Evolutionary conservation across 2,113 vertebrate genomes (phyloP).

Genomic region (Catagonus wagneri): DNA sequence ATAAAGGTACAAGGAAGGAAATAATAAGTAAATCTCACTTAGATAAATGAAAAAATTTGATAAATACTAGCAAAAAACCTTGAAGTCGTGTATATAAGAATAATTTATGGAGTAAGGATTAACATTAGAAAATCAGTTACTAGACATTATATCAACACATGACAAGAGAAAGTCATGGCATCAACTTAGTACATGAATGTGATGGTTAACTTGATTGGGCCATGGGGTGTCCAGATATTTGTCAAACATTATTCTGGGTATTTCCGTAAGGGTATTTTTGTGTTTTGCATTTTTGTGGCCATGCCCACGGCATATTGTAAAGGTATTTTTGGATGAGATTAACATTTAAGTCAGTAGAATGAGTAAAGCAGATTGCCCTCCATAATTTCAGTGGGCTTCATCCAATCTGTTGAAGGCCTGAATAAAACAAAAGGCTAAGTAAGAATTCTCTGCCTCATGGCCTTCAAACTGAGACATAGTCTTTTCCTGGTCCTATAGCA

Average conservation of each 20-base stretch:
- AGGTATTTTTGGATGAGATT: background rate
- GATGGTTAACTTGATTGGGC: background rate
- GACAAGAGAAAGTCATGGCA: background rate
- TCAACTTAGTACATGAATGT: background rate
- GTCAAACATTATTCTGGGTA: background rate
- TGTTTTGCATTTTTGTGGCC: too few relatives aligned
- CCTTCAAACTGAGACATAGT: background rate
- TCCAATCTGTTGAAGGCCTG: background rate
- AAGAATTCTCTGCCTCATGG: background rate
- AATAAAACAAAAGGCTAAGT: background rate
- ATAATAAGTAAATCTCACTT: background rate
- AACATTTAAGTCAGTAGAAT: background rate
- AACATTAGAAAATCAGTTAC: conserved; percentile 4
- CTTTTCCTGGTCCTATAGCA: background rate
- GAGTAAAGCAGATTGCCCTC: background rate
- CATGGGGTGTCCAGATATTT: background rate
- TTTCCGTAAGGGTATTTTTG: background rate
- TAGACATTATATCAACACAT: background rate
- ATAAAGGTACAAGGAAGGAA: background rate
- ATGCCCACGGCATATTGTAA: background rate
- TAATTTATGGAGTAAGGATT: background rate
- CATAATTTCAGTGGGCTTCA: background rate
- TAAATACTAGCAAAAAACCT: background rate
- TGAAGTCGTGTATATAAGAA: background rate
- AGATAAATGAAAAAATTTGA: background rate